Evolutionary conservation across 2,797 vertebrate genomes (phyloP), one percentile per base, ranked within the genome.

Genomic region (Takifugu ocellatus): DNA sequence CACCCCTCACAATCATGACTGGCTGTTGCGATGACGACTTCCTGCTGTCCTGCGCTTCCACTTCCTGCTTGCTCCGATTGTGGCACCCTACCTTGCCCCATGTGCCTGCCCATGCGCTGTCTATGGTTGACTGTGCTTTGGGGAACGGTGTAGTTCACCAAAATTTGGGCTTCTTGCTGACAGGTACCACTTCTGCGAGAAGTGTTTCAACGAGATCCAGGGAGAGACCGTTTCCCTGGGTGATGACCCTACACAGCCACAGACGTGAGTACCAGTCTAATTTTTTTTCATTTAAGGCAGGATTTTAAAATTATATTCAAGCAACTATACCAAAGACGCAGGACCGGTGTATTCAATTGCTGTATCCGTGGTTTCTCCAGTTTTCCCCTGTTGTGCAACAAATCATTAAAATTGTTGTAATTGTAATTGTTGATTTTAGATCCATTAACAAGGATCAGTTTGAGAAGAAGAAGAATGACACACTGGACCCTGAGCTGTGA

Each of bases 161-260:
- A 95, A 95, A 94, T 97, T 94, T 98, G 94, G 95, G 93, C 95
- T 96, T 98, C 81, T 98, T 92, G 94, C 96, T 94, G 89, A 96
- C 96, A 99, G 97, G 96, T 99, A 99, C 95, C 97, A 99, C 94
- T 99, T 96, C 92, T 98, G 97, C 78, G 97, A 99, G 92, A 99
- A 98, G 93, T 99, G 97, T 90, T 99, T 99, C 93, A 98, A 98
- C 88, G 97, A 99, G 93, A 98, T 99, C 92, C 97, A 99, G 91
- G 97, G 96, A 80, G 97, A 99, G 88, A 96, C 91, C 63, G 93
- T 99, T 88, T 96, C 96, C 88, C 92, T 99, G 89, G 97, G 97
- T 65, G 97, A 99, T 54, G 97, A 99, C 87, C 97, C 97, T 87
- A 94, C 96, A 68, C 96, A 99, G 86, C 94, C 96, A 58, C 97